phyloP scores from a whole-genome alignment of 2,113 vertebrate genomes.

The Trichechus manatus region DNA sequence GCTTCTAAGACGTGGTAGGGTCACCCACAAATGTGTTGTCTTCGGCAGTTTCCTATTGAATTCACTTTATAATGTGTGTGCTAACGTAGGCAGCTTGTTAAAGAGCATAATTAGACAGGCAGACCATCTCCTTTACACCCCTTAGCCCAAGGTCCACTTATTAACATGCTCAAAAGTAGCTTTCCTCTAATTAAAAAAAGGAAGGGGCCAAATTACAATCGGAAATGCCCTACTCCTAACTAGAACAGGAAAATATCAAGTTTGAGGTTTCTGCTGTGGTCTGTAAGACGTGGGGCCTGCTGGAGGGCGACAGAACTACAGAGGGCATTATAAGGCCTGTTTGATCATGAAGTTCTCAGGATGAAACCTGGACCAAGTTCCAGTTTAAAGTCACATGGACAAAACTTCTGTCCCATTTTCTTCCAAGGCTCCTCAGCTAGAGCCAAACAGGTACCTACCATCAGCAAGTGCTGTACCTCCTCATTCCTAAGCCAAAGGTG shows the following conservation, averaged over 20 bases:
- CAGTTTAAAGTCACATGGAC: not conserved
- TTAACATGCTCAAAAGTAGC: not conserved
- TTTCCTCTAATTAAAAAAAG: not conserved
- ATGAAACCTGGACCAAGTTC: not conserved
- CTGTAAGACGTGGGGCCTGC: not conserved
- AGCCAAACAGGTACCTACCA: not conserved
- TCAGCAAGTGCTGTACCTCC: not conserved
- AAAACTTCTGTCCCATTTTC: not conserved
- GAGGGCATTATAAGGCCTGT: not conserved
- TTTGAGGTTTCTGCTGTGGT: not conserved
- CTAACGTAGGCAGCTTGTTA: constrained; percentile 84
- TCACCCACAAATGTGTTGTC: constrained; percentile 86
- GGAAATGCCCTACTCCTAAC: not conserved
- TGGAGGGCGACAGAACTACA: not conserved
- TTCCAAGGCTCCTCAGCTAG: not conserved
- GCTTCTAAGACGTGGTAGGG: constrained; percentile 83
- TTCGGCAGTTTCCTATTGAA: constrained; percentile 85
- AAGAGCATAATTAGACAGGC: constrained; percentile 81
- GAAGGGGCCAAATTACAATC: not conserved
- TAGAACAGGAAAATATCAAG: not conserved
- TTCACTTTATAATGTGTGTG: constrained; percentile 84
- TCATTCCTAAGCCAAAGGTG: not conserved
- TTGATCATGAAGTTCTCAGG: not conserved
- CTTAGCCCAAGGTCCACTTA: constrained; percentile 43
- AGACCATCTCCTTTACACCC: constrained; percentile 54